phyloP scores from a whole-genome alignment of 2,113 vertebrate genomes.

The Tragelaphus strepsiceros region DNA sequence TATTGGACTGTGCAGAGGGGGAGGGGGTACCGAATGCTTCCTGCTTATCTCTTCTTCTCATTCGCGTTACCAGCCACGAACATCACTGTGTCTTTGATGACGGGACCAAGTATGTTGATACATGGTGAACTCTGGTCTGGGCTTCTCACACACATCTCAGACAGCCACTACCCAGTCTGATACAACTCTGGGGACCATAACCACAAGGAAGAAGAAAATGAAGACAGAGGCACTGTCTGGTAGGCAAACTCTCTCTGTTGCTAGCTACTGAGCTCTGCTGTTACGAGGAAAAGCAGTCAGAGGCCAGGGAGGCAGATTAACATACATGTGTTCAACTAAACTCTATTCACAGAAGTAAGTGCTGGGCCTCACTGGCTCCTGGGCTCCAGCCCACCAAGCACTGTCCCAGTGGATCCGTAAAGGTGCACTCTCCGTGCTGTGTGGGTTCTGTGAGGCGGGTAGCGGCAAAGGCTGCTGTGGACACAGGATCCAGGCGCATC shows the following conservation, averaged over 20 bases:
- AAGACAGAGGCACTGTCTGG: not conserved
- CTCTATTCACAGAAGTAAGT: not conserved
- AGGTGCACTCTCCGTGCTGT: not conserved
- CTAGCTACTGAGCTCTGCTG: not conserved
- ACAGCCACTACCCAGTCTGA: not conserved
- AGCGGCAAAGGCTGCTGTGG: not conserved
- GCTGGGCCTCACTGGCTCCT: not conserved
- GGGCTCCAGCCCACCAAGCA: not conserved
- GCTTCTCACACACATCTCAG: not conserved
- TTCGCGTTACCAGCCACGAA: not conserved
- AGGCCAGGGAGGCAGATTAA: not conserved
- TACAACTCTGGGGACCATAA: not conserved
- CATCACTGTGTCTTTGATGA: not conserved
- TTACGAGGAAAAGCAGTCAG: not conserved
- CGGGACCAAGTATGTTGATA: not conserved
- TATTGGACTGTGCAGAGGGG: not conserved
- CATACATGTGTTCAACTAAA: not conserved
- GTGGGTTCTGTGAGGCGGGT: not conserved
- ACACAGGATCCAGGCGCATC: not conserved
- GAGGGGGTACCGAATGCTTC: not conserved
- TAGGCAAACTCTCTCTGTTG: not conserved
- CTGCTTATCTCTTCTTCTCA: not conserved
- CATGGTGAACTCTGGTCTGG: not conserved
- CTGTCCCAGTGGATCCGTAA: not conserved
- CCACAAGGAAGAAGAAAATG: not conserved